Percentiles rank a stretch among this genome's conserved stretches.
Conservation (phyloP, 2,888 invertebrate genomes). For the Leptura quadrifasciata region DNA sequence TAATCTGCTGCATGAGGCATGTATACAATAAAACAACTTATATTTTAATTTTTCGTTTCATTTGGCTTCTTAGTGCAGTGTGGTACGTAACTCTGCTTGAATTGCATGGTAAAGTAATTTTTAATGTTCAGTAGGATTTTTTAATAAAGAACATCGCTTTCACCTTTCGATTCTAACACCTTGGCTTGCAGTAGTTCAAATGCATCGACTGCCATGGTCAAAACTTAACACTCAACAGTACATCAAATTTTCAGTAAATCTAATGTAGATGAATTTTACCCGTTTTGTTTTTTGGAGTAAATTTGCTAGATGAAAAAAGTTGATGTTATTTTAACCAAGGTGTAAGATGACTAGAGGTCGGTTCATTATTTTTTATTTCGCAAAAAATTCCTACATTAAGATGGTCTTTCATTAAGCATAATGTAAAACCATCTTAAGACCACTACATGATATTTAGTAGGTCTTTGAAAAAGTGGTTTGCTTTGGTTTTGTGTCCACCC, state of each 20-base stretch:
- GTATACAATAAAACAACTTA: slow-evolving; percentile 50
- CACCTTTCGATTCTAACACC: slow-evolving; percentile 31
- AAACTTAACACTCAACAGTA: neutral
- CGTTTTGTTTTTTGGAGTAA: neutral
- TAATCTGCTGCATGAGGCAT: slow-evolving; percentile 54
- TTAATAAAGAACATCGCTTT: slow-evolving; percentile 26
- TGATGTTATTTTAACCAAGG: neutral
- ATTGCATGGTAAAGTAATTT: slow-evolving; percentile 25
- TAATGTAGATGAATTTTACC: neutral
- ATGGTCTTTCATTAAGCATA: neutral
- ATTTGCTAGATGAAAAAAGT: neutral
- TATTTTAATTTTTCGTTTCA: slow-evolving; percentile 53
- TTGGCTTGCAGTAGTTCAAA: slow-evolving; percentile 38
- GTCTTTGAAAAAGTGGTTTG: neutral
- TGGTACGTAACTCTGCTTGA: slow-evolving; percentile 45
- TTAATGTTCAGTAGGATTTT: slow-evolving; percentile 22
- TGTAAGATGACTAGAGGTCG: neutral
- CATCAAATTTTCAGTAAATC: neutral
- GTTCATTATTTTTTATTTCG: neutral
- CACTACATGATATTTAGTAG: neutral
- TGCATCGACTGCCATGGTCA: neutral
- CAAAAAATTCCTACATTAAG: neutral
- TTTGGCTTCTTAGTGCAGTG: slow-evolving; percentile 51
- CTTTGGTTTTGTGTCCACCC: neutral
- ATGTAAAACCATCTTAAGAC: neutral